Evolutionary conservation across 2,113 vertebrate genomes (phyloP), one percentile per base, ranked within the genome.

Genomic region (Melanocharis versteri): DNA sequence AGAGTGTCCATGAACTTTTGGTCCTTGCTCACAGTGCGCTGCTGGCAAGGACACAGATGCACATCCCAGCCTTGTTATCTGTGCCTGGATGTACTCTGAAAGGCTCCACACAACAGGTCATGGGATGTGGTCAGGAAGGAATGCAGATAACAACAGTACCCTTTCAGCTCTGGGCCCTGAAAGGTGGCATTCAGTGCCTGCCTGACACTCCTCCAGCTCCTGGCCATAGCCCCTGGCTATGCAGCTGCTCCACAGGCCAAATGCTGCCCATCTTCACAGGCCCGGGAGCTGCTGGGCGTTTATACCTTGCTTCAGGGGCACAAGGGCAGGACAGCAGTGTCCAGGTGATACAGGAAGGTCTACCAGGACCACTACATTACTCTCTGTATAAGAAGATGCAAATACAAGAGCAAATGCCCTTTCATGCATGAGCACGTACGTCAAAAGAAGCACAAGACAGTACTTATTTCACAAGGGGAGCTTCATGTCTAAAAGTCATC

Each of bases 211-310:
- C 42, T 78, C 23, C 35, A 0, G 0, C 45, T 87, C 56, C 47
- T 4, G 2, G 65, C 40, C 3, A 0, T 4, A 44, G 68, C 7
- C 15, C n/a, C 50, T 0, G 0, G 16, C 28, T 13, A 2, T 1
- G 1, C n/a, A 47, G 73, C 27, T 2, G 2, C n/a, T 33, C 47
- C 3, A 0, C 21, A 28, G 2, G 1, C n/a, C 40, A 71, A 75
- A 42, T 1, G 0, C 69, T 69, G 66, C 61, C 40, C 7, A 0
- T 42, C 39, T 33, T n/a, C 4, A 1, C 40, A 48, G 44, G 26
- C 20, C 62, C 53, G 8, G 20, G 28, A 68, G 28, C 47, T 82
- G 45, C 47, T 24, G 27, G 58, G 48, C 26, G 35, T 11, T 23
- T 23, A 4, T 6, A 28, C n/a, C 30, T 73, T 75, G 39, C 39